phyloP scores from a whole-genome alignment of 2,113 vertebrate genomes.

The Sardina pilchardus region DNA sequence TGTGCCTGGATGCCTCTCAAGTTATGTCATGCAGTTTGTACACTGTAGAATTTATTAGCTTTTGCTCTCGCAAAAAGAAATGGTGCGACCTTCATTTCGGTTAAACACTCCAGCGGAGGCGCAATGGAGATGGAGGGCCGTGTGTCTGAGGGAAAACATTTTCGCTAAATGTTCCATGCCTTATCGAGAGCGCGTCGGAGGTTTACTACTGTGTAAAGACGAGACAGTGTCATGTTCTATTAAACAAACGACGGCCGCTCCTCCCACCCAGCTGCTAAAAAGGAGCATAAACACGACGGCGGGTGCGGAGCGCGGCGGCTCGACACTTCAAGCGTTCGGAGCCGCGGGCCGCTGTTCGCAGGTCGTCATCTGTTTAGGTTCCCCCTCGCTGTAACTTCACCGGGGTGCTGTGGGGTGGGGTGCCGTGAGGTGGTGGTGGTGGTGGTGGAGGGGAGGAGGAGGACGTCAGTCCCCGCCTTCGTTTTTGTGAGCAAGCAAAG shows the following conservation, averaged over 20 bases:
- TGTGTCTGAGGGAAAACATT: slow-evolving; percentile 54
- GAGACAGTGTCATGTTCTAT: slow-evolving; percentile 60
- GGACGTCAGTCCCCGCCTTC: slow-evolving; percentile 21
- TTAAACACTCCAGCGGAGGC: not conserved
- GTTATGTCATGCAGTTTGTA: not conserved
- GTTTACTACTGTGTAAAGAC: slow-evolving; percentile 56
- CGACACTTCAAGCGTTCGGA: slow-evolving; percentile 46
- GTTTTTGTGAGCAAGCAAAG: slow-evolving; percentile 50
- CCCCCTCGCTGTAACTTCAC: slow-evolving; percentile 37
- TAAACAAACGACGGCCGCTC: slow-evolving; percentile 69
- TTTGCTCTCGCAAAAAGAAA: not conserved
- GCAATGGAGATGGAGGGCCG: not conserved
- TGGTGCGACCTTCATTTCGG: not conserved
- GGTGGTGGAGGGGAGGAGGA: not conserved
- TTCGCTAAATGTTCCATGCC: slow-evolving; percentile 67
- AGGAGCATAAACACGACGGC: slow-evolving; percentile 65
- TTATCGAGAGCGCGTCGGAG: slow-evolving; percentile 61
- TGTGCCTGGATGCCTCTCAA: not conserved
- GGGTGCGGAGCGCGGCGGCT: slow-evolving; percentile 41
- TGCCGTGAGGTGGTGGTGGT: no score
- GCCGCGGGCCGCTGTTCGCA: slow-evolving; percentile 34
- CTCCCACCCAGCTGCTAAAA: slow-evolving; percentile 63
- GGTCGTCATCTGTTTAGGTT: slow-evolving; percentile 41
- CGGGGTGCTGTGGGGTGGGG: slow-evolving; percentile 33
- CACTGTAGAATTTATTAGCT: not conserved